Evolutionary conservation across 2,797 vertebrate species (phyloP), one percentile per base, ranked within the genome.

Genomic region (Leptodactylus fallax): DNA sequence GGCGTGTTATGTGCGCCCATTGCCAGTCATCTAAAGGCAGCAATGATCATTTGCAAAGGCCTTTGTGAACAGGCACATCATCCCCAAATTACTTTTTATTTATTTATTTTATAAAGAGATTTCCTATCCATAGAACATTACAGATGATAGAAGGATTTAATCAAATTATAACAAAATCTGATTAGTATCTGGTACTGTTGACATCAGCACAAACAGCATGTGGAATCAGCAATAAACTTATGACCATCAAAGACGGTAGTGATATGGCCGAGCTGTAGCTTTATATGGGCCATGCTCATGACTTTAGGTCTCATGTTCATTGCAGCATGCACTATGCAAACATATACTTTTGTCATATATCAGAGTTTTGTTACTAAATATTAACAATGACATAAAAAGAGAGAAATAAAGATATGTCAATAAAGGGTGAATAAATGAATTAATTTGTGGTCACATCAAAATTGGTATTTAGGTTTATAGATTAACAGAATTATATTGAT

Each of bases 1-100:
- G 92, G 93, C 93, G 90, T 92, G 90, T 81, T 77, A 89, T 94
- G 92, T 92, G 92, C 90, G 91, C 88, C 93, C 92, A 93, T 94
- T 95, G 93, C 92, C 82, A 79, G 92, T 93, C 94, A 94, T 93
- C 86, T 91, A 86, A 81, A 81, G 88, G 90, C 89, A 86, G 91
- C 90, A 56, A 92, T 92, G 92, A 92, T 92, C 90, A 90, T 94
- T 92, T 93, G 90, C 93, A 91, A 89, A 92, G 91, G 88, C 88
- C 90, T 92, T 92, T 94, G 93, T 92, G 92, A 90, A 92, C 85
- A 89, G 87, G 91, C 90, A 90, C 91, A 93, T 94, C 92, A 90
- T 88, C 87, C 89, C 87, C 91, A 91, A 95, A 95, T 95, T 95
- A 94, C 91, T 91, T 88, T 83, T 58, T 45, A 89, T 93, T 91